Evolutionary conservation across 2,113 vertebrate species (phyloP).

Genomic region (Leucopternis melanops): DNA sequence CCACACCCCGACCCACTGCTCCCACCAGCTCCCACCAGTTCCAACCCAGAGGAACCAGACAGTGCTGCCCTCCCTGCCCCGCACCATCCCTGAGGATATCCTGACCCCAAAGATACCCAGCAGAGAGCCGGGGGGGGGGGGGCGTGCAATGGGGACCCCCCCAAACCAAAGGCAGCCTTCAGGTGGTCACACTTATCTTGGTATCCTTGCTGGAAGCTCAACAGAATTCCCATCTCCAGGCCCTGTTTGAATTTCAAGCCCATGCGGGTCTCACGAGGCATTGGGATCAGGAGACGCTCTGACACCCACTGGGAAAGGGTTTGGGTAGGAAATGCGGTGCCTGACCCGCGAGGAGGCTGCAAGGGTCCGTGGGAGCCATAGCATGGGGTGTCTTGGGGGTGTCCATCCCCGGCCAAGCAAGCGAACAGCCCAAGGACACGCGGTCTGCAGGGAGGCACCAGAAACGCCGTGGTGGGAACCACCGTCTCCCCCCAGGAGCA

Average conservation of each 20-base stretch:
- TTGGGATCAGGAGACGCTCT: not conserved
- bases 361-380: too few relatives aligned
- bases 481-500: not conserved
- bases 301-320: not conserved
- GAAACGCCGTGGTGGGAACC: not conserved
- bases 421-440: not conserved
- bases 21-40: too few relatives aligned
- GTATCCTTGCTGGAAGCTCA: not conserved
- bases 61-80: not conserved
- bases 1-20: not conserved
- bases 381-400: not conserved
- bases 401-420: not conserved
- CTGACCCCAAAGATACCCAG: not conserved
- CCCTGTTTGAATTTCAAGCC: accelerated
- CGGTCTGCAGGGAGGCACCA: not conserved
- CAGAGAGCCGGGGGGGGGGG: not conserved
- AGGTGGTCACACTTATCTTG: accelerated
- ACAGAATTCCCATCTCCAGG: not conserved
- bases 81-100: accelerated
- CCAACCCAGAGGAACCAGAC: not conserved
- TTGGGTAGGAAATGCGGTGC: accelerated
- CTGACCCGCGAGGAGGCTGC: accelerated
- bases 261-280: accelerated
- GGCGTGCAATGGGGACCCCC: not conserved
- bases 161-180: not conserved